phyloP scores from a whole-genome alignment of 2,888 invertebrate species.

The Rambutsinella grinnellia region DNA sequence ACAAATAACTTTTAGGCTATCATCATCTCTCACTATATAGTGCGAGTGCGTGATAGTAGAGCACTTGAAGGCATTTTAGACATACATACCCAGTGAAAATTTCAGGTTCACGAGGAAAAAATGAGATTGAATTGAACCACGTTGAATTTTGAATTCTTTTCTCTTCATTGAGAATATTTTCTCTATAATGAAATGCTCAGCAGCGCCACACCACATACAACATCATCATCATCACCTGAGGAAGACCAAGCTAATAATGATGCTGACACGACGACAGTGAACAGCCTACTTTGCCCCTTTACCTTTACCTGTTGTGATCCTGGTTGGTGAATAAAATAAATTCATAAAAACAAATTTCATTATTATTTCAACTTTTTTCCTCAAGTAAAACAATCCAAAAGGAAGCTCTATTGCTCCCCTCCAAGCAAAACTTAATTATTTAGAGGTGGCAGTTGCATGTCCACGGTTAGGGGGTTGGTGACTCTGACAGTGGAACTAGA shows the following conservation, averaged over 20 bases:
- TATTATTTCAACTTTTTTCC: not conserved
- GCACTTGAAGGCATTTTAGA: not conserved
- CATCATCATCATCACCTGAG: not conserved
- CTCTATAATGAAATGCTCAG: not conserved
- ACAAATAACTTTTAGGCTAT: not conserved
- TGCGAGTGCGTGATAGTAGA: not conserved
- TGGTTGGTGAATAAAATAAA: not conserved
- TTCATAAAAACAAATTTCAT: not conserved
- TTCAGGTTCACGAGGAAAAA: not conserved
- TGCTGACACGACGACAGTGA: not conserved
- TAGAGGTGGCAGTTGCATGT: not conserved
- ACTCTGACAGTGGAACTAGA: not conserved
- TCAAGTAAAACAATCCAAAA: not conserved
- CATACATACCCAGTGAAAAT: not conserved
- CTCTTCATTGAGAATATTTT: not conserved
- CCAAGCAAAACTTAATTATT: not conserved
- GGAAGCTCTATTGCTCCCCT: not conserved
- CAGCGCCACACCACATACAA: not conserved
- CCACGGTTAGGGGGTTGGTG: not conserved
- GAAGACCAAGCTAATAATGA: not conserved
- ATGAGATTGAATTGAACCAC: not conserved
- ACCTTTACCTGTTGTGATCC: not conserved
- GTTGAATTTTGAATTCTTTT: not conserved
- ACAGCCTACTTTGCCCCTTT: not conserved
- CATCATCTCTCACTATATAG: not conserved